A percentile compares a stretch with the other conserved stretches of the same genome.
Evolutionary conservation across 2,113 vertebrate genomes (phyloP).

Genomic region (Paradoxurus hermaphroditus): DNA sequence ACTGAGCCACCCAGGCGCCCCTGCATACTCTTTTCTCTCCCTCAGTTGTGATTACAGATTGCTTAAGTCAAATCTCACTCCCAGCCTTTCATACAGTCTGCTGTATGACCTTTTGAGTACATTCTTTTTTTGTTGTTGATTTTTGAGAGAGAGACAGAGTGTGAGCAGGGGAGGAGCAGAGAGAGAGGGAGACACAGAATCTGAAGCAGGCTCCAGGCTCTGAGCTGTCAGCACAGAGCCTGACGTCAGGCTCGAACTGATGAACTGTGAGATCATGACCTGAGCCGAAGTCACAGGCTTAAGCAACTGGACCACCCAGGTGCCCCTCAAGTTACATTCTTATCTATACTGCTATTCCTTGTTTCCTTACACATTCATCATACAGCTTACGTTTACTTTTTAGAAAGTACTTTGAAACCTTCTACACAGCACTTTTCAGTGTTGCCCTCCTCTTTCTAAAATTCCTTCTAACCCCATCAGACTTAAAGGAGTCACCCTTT

Average conservation of each 20-base stretch:
- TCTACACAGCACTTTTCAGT: not conserved
- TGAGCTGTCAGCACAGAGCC: too few species aligned
- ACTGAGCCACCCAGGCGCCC: too few species aligned
- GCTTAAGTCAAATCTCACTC: not conserved
- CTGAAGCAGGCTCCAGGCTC: too few species aligned
- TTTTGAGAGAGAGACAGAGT: too few species aligned
- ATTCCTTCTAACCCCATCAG: not conserved
- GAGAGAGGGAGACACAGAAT: too few species aligned
- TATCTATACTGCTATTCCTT: not conserved
- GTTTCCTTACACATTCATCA: not conserved
- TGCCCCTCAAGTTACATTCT: not conserved
- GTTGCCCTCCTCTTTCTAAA: not conserved
- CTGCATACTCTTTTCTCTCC: not conserved
- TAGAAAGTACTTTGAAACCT: not conserved
- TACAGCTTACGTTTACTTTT: not conserved
- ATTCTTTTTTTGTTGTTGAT: not conserved
- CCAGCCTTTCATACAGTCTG: not conserved
- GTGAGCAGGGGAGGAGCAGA: too few species aligned
- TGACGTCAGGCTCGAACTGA: too few species aligned
- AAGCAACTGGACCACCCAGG: too few species aligned
- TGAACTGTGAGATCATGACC: too few species aligned
- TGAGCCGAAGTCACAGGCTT: too few species aligned
- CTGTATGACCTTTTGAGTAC: not conserved
- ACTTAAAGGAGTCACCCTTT: not conserved
- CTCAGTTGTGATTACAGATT: not conserved